A percentile compares a stretch with the other conserved stretches of the same genome.
Evolutionary conservation across 2,888 invertebrate genomes (phyloP).

Genomic region (Microdon myrmicae): DNA sequence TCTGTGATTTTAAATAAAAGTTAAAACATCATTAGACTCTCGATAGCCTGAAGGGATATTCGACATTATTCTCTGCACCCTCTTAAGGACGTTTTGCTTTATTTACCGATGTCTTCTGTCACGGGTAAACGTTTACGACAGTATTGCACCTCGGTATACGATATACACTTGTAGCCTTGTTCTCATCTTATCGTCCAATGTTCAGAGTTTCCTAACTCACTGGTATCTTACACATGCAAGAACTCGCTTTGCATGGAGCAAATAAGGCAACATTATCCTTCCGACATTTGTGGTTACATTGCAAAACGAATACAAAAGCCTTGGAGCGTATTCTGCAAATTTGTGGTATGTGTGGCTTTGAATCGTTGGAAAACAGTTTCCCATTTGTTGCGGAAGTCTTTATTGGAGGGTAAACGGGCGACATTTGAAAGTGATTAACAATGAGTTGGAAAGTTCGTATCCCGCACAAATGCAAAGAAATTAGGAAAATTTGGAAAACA

Average conservation of each 20-base stretch:
- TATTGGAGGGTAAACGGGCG: constrained; percentile 42
- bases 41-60: constrained; percentile 37
- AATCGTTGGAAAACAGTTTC: constrained; percentile 32
- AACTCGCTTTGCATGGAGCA: no score
- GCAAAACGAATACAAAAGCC: constrained; percentile 7
- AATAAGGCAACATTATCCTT: constrained; percentile 30
- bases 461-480: constrained; percentile 32
- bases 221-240: constrained; percentile 19
- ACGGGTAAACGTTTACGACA: constrained; percentile 37
- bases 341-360: constrained; percentile 6
- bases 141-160: constrained; percentile 43
- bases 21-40: constrained; percentile 43
- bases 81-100: constrained; percentile 25
- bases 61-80: constrained; percentile 40
- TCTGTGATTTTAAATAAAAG: constrained; percentile 38
- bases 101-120: constrained; percentile 25
- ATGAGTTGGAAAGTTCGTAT: constrained; percentile 28
- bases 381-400: constrained; percentile 42
- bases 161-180: constrained; percentile 46
- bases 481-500: constrained; percentile 37
- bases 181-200: constrained; percentile 24
- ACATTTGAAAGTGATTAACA: constrained; percentile 36
- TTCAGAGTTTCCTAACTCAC: constrained; percentile 28
- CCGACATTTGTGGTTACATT: constrained; percentile 35
- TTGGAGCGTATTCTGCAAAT: constrained; percentile 23